phyloP scores from a whole-genome alignment of 37 sponge, comb jelly and placozoan species.

The Halisarca cf. caerulea region DNA sequence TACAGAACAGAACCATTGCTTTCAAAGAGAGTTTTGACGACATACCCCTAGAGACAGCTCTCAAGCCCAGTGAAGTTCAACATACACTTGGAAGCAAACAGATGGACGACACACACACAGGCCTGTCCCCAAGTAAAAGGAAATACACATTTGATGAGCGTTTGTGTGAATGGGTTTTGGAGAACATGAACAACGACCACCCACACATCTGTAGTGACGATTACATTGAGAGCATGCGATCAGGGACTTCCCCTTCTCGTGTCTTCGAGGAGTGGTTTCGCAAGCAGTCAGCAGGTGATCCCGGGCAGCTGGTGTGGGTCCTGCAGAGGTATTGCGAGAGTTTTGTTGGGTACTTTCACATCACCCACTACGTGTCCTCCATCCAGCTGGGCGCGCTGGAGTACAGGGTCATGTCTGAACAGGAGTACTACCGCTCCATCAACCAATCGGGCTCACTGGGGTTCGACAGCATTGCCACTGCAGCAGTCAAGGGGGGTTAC shows the following conservation, averaged over 20 bases:
- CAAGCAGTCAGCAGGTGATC: not conserved
- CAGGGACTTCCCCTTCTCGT: not conserved
- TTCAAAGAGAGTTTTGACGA: slow-evolving; percentile 50
- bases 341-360: slow-evolving; percentile 45
- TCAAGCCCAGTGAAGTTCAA: not conserved
- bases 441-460: not conserved
- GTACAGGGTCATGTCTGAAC: slow-evolving; percentile 49
- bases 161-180: slow-evolving; percentile 49
- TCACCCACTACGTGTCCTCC: slow-evolving; percentile 68
- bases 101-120: not conserved
- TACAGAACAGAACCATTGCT: slow-evolving; percentile 50
- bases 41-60: not conserved
- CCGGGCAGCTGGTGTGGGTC: not conserved
- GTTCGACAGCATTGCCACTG: slow-evolving; percentile 1
- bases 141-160: slow-evolving; percentile 34
- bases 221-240: not conserved
- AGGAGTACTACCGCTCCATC: slow-evolving; percentile 19
- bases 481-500: not conserved
- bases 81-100: no score
- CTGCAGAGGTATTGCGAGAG: slow-evolving; percentile 26
- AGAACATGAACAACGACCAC: not conserved
- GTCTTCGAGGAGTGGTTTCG: slow-evolving; percentile 12
- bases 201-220: not conserved
- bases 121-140: no score
- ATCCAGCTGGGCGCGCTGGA: slow-evolving; percentile 62